Evolutionary conservation across 2,113 vertebrate species (phyloP).

Genomic region (Tylochromis polylepis): DNA sequence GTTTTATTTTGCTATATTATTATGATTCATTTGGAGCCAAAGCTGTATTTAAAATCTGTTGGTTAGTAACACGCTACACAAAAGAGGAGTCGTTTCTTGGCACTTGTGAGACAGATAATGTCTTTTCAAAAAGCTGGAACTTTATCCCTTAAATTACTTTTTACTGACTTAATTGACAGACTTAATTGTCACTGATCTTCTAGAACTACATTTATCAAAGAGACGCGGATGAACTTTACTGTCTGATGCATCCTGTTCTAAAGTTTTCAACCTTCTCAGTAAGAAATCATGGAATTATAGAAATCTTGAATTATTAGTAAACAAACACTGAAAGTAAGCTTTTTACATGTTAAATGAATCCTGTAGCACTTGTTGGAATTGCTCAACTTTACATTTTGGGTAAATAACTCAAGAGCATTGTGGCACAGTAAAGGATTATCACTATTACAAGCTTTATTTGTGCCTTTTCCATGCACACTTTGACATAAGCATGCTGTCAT

Average conservation of each 20-base stretch:
- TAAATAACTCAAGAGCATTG: background rate
- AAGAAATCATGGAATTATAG: background rate
- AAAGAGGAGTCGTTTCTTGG: background rate
- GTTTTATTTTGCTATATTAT: background rate
- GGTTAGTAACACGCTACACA: background rate
- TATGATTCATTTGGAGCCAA: background rate
- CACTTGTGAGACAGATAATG: background rate
- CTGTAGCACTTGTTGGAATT: background rate
- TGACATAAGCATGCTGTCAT: conserved; percentile 11
- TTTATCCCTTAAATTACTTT: background rate
- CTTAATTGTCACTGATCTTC: background rate
- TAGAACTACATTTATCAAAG: background rate
- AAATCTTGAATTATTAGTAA: background rate
- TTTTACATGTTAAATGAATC: background rate
- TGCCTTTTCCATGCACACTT: background rate
- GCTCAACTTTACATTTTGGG: background rate
- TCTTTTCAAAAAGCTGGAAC: background rate
- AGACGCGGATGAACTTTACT: background rate
- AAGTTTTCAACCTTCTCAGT: background rate
- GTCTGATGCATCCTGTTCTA: background rate
- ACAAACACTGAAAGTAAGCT: background rate
- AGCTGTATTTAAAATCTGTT: background rate
- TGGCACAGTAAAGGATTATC: background rate
- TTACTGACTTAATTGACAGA: background rate
- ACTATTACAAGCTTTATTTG: background rate